Evolutionary conservation across 2,113 vertebrate species (phyloP).

Genomic region (Willisornis vidua): DNA sequence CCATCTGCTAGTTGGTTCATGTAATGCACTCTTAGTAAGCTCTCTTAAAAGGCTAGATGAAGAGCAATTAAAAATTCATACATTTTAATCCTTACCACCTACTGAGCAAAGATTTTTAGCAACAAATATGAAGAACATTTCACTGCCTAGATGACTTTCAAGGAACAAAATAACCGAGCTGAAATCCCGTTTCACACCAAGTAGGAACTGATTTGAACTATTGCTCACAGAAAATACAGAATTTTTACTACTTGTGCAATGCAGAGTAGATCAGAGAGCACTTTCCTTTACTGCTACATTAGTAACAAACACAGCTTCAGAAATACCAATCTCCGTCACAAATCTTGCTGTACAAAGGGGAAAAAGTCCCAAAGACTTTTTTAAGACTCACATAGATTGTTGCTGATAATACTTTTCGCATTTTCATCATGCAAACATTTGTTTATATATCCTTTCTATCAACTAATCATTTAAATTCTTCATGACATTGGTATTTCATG

Average conservation of each 20-base stretch:
- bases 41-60: conserved; percentile 18
- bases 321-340: background rate
- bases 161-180: background rate
- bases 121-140: conserved; percentile 57
- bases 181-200: background rate
- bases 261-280: background rate
- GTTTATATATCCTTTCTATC: background rate
- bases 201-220: background rate
- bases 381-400: background rate
- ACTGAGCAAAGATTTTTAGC: conserved; percentile 34
- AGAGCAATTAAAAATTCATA: conserved; percentile 70
- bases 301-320: background rate
- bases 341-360: background rate
- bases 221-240: background rate
- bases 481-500: background rate
- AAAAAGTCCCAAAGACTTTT: background rate
- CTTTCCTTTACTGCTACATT: background rate
- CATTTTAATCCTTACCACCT: conserved; percentile 49
- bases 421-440: background rate
- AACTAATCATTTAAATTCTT: background rate
- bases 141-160: background rate
- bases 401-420: background rate
- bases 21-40: conserved; percentile 50
- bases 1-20: conserved; percentile 45
- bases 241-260: background rate